These are phyloP conservation scores for Malacosoma neustria DNA, from an alignment of 2,888 invertebrate genomes.

Conservation along the genomic window DNA sequence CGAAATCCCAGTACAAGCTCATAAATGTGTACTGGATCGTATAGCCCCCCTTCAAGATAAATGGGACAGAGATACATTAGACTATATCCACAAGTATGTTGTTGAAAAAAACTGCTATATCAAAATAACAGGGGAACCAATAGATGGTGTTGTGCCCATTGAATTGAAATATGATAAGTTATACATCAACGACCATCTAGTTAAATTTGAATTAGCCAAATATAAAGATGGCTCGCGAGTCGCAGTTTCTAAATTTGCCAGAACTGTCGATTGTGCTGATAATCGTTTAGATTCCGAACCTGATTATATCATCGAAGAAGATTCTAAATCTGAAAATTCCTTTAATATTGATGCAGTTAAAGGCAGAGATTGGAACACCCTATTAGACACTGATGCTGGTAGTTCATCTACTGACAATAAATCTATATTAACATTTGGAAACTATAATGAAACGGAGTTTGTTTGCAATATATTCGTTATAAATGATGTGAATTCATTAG, in stretches of 20 bases:
- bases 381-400: conserved; percentile 38
- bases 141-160: conserved; percentile 39
- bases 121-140: conserved; percentile 43
- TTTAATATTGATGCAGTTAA: conserved; percentile 24
- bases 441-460: conserved; percentile 29
- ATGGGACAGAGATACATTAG: conserved; percentile 73
- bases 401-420: conserved; percentile 18
- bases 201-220: conserved; percentile 55
- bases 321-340: conserved; percentile 24
- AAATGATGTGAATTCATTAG: conserved; percentile 34
- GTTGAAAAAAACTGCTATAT: conserved; percentile 75
- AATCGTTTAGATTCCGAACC: conserved; percentile 29
- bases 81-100: conserved; percentile 75
- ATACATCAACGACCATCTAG: conserved; percentile 61
- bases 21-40: conserved; percentile 70
- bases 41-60: conserved; percentile 34
- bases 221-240: conserved; percentile 46
- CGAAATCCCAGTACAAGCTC: conserved; percentile 79
- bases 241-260: conserved; percentile 30
- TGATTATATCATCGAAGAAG: conserved; percentile 44
- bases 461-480: conserved; percentile 43
- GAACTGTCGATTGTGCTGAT: conserved; percentile 4
- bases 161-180: conserved; percentile 49
- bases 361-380: conserved; percentile 41
- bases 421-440: conserved; percentile 30